Base-by-base conservation (phyloP, 2,888 invertebrate genomes). In the Stenotaenia linearis region DNA sequence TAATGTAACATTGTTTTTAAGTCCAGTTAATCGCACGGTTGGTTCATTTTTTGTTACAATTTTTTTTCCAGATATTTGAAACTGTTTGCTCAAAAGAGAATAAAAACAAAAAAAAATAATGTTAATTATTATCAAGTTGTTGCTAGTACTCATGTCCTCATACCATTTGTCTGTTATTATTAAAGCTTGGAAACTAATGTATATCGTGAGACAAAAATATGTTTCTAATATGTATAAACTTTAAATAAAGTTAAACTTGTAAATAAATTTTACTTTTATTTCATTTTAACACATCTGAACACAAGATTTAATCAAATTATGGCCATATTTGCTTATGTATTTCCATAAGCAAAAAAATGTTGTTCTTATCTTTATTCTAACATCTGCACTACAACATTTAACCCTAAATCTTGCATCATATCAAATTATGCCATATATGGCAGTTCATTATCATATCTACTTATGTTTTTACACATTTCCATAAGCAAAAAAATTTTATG, bases 91-190 rank as follows among this genome's bases (percentile, higher is more conserved):
- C 69, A 69, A 69, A 69, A 69, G 28, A 69, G 21, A 21, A 50
- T 50, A 50, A 50, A 50, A 50, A 45, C 12, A 15, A 18, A 5
- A 50, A 50, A 50, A 50, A 50, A 50, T n/a, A 18, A 50, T 50
- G 50, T 50, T 50, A 50, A 28, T 69, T 28, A 69, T 69, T 69
- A 69, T 69, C 10, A 69, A 69, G 69, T 69, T 69, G 69, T 69
- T 69, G 69, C 69, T 69, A 69, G 69, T 69, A 69, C 69, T 69
- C 69, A 69, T 69, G 69, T 69, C 69, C 69, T 69, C 69, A 69
- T 69, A 69, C 69, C 69, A 69, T 69, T 69, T 69, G 69, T 69
- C 69, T 25, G 28, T 69, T 69, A 28, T 69, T 69, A 28, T 69
- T 69, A 69, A 69, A 69, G 69, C 69, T 69, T 69, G 69, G 69